phyloP scores from a whole-genome alignment of 35 echinoderm and acorn worm species.

The Apostichopus californicus region DNA sequence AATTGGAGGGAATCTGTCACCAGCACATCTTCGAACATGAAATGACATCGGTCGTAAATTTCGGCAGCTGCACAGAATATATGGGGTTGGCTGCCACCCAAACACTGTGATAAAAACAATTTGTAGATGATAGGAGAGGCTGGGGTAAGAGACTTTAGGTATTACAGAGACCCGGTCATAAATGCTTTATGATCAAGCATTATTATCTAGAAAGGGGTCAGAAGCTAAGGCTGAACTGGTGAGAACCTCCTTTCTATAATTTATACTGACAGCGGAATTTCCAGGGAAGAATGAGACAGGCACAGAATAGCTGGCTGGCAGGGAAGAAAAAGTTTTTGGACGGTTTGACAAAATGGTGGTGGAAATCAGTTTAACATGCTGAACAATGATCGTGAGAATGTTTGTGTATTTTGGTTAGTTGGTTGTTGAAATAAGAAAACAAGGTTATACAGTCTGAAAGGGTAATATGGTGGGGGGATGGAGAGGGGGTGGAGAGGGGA shows the following conservation, averaged over 20 bases:
- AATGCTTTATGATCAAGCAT: slow-evolving; percentile 29
- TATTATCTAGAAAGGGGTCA: slow-evolving; percentile 14
- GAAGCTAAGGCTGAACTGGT: not conserved
- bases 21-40: slow-evolving; percentile 17
- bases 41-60: slow-evolving; percentile 35
- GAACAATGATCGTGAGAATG: no score
- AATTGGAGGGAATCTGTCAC: slow-evolving; percentile 46
- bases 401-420: no score
- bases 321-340: no score
- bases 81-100: slow-evolving; percentile 1
- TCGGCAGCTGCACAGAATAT: not conserved
- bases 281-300: not conserved
- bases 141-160: no score
- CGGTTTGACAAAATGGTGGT: no score
- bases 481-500: no score
- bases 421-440: no score
- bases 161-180: not conserved
- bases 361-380: no score
- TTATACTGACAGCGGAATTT: slow-evolving; percentile 30
- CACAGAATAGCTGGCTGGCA: not conserved
- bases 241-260: not conserved
- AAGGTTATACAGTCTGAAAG: no score
- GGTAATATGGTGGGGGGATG: no score
- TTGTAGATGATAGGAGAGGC: no score
- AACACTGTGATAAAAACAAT: slow-evolving; percentile 5